phyloP scores from a whole-genome alignment of 2,113 vertebrate species.

The Ranitomeya variabilis region DNA sequence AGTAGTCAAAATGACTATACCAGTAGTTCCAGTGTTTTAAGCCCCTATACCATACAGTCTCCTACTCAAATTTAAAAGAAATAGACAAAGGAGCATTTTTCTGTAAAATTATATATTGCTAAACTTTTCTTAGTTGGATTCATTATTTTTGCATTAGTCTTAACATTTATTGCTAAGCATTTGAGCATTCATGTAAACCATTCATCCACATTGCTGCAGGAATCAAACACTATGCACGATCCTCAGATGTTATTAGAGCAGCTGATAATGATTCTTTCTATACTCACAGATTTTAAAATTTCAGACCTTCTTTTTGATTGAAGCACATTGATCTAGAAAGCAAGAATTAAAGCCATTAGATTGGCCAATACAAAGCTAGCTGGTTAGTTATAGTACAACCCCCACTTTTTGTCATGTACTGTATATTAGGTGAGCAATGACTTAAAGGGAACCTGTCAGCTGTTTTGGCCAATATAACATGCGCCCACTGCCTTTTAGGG shows the following conservation, averaged over 20 bases:
- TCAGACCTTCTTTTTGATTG: conserved; percentile 97
- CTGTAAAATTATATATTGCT: too few relatives aligned
- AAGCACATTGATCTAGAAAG: conserved; percentile 90
- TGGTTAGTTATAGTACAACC: not conserved
- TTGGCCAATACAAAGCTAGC: not conserved
- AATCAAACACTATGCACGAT: not conserved
- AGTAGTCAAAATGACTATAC: too few relatives aligned
- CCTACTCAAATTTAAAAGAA: too few relatives aligned
- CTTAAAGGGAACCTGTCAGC: not conserved
- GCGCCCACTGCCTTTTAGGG: too few relatives aligned
- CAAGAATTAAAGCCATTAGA: conserved; percentile 34
- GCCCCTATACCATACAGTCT: too few relatives aligned
- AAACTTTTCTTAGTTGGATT: too few relatives aligned
- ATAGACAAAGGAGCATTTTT: too few relatives aligned
- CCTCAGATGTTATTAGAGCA: not conserved
- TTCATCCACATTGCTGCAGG: not conserved
- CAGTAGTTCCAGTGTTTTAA: too few relatives aligned
- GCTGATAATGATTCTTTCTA: not conserved
- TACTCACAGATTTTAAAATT: conserved; percentile 95
- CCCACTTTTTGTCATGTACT: not conserved
- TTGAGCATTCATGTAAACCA: not conserved
- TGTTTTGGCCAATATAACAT: too few relatives aligned
- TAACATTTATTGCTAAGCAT: not conserved
- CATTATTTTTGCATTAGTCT: not conserved
- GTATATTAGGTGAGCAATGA: not conserved